A percentile compares a stretch with the other conserved stretches of the same genome.
Conservation (phyloP, 1,140 invertebrate genomes). For the Mactra quadrangularis region DNA sequence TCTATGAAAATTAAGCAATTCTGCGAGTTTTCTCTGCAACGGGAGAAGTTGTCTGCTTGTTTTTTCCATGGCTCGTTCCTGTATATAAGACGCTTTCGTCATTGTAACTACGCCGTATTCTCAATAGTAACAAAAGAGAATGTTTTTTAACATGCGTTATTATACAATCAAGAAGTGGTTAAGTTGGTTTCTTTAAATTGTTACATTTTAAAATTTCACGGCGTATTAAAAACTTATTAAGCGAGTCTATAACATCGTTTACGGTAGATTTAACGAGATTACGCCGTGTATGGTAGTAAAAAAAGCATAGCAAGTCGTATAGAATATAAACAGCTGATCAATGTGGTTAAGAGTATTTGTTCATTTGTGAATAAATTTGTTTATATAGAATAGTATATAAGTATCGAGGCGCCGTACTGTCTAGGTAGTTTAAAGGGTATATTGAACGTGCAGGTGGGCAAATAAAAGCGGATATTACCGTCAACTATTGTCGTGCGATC, state of each 20-base stretch:
- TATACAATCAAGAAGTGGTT: too few species aligned
- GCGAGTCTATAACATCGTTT: conserved; percentile 28
- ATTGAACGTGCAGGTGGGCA: conserved; percentile 50
- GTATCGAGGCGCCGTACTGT: conserved; percentile 51
- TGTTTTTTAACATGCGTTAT: too few species aligned
- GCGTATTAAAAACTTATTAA: not conserved
- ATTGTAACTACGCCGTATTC: too few species aligned
- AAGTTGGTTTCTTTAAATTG: too few species aligned
- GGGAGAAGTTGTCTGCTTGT: too few species aligned
- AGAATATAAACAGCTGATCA: conserved; percentile 52
- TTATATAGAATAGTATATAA: conserved; percentile 53
- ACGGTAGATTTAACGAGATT: conserved; percentile 53
- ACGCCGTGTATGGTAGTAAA: not conserved
- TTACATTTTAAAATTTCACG: too few species aligned
- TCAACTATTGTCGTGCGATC: conserved; percentile 34
- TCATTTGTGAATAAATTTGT: conserved; percentile 51
- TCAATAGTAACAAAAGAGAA: too few species aligned
- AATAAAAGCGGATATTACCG: conserved; percentile 48
- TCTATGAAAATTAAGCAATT: too few species aligned
- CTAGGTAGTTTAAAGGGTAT: conserved; percentile 38
- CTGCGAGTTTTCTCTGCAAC: too few species aligned
- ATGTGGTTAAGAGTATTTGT: conserved; percentile 52
- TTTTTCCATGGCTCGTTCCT: too few species aligned
- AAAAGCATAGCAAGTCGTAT: too few species aligned
- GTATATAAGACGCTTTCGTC: too few species aligned